Base-by-base conservation (phyloP, 2,888 invertebrate species). In the Drosophila kokeensis region DNA sequence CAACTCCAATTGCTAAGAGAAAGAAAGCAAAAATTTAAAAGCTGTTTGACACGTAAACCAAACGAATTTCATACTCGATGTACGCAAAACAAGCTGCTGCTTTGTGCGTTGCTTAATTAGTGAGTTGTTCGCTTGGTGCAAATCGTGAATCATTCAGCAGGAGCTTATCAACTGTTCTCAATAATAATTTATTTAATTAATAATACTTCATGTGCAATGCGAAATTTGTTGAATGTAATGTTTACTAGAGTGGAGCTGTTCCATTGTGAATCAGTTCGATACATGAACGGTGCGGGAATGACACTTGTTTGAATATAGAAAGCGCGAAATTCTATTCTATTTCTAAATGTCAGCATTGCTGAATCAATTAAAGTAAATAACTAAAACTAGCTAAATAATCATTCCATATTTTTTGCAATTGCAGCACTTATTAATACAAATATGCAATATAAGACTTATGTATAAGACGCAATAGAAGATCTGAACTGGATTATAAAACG, bases 21-120 rank as follows among this genome's bases (percentile, higher is more conserved):
- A 36, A 50, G 2, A 24, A 24, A 8, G 10, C 13, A 8, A 10
- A 13, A 53, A 45, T 29, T 10, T 53, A 10, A n/a, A 34, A 27
- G 11, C 29, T 15, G 24, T 69, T 61, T 89, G 87, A 90, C 89
- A 87, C 90, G 87, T 90, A 87, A 85, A 81, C 86, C 69, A 69
- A 55, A 38, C 30, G 10, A 42, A 24, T 50, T 24, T 34, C 73
- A 40, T 58, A 87, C 79, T 67, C 54, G 34, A 54, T n/a, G 40
- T 54, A 55, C 13, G 34, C 54, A 49, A 52, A 54, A 54, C 45
- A 62, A 82, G 67, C 65, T 74, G 36, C 45, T 55, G 30, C 24
- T 57, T n/a, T 30, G 32, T 27, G 61, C 30, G 8, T 40, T 48
- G 21, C 21, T 5, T 8, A 27, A 10, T 30, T 42, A 2, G 40